A percentile compares a stretch with the other conserved stretches of the same genome.
phyloP scores from a whole-genome alignment of 2,888 invertebrate species.

The Eilema sororculum region DNA sequence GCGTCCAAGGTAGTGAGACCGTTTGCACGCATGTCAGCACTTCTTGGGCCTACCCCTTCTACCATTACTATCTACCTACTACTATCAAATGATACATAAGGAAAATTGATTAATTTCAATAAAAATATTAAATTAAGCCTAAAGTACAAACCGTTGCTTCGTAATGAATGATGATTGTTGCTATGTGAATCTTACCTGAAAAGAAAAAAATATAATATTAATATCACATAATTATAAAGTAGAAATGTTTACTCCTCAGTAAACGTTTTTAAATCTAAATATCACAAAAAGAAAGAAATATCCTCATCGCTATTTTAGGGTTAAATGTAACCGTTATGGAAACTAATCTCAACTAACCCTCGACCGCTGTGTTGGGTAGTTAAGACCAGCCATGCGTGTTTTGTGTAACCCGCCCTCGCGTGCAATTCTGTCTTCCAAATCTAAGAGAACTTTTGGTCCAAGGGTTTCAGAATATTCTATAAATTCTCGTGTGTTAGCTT shows the following conservation, averaged over 20 bases:
- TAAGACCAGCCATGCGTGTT: slow-evolving; percentile 45
- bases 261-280: not conserved
- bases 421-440: slow-evolving; percentile 44
- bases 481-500: not conserved
- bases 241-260: not conserved
- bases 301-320: slow-evolving; percentile 18
- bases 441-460: slow-evolving; percentile 20
- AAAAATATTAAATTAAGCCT: too few relatives aligned
- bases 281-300: not conserved
- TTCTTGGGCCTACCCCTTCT: too few relatives aligned
- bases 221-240: not conserved
- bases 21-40: too few relatives aligned
- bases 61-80: too few relatives aligned
- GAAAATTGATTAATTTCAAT: too few relatives aligned
- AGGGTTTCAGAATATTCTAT: slow-evolving; percentile 27
- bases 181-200: slow-evolving; percentile 38
- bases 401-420: slow-evolving; percentile 34
- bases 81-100: too few relatives aligned
- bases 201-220: slow-evolving; percentile 29
- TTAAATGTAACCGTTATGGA: slow-evolving; percentile 37
- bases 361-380: slow-evolving; percentile 41
- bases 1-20: too few relatives aligned
- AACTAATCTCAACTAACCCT: slow-evolving; percentile 43
- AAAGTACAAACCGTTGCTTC: not conserved
- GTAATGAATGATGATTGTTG: not conserved